Base-by-base conservation (phyloP, 2,888 invertebrate species). In the Eurytoma californica region DNA sequence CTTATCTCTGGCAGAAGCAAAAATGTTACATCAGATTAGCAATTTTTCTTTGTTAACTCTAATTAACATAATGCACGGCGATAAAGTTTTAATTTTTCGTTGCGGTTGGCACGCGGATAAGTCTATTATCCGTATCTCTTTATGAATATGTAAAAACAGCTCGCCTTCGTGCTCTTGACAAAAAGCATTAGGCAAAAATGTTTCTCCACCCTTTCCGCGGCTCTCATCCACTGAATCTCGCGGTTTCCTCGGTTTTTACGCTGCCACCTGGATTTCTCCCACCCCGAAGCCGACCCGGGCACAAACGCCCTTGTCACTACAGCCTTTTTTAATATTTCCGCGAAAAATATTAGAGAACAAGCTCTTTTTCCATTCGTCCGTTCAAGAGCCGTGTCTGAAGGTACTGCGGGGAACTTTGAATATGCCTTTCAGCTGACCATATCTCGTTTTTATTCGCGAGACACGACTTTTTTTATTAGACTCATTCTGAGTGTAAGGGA, bases 271-370 rank as follows among this genome's bases (percentile, higher is more conserved):
- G 39, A 39, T 39, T 24, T 61, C 24, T 5, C 14, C 61, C 24
- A 28, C 16, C 28, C 7, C 28, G 58, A 39, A 57, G 20, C 58
- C 39, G 55, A 55, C 20, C 20, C 58, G 20, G 55, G 39, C 39
- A 58, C 57, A 69, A 57, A 69, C 47, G 69, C 30, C 58, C 69
- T 58, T 69, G 58, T 47, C 58, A 69, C 20, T 47, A 20, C 47
- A 20, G 20, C 57, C 16, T 58, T 69, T 69, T 67, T 69, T 69
- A 69, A 69, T 69, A 69, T 58, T 69, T 58, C 69, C 7, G 20
- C 20, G n/a, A 68, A 57, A 69, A 57, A 69, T 58, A 58, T 69
- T 69, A 58, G 47, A 69, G 24, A 16, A 69, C 58, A 58, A 47
- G 47, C 57, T 58, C 39, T 53, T 53, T 28, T 55, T 68, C n/a